phyloP scores from a whole-genome alignment of 2,113 vertebrate species.

The Procapra przewalskii region DNA sequence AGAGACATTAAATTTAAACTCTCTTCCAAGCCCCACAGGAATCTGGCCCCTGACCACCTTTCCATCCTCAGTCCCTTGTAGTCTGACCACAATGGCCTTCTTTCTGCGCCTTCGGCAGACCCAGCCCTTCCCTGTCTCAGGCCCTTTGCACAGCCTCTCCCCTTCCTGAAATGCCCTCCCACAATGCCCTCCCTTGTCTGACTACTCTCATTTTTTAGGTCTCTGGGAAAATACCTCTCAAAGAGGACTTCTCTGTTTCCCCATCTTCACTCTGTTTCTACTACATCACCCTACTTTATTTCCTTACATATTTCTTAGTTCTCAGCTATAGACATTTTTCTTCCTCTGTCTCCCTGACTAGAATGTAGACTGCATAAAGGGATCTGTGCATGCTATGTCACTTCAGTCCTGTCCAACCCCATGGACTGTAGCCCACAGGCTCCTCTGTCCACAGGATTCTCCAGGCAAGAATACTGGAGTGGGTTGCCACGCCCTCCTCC shows the following conservation, averaged over 20 bases:
- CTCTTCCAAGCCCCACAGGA: accelerated
- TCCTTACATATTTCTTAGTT: not conserved
- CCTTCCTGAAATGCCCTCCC: not conserved
- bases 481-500: not conserved
- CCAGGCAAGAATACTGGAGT: not conserved
- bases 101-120: not conserved
- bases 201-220: not conserved
- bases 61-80: not conserved
- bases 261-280: not conserved
- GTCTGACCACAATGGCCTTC: not conserved
- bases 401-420: not conserved
- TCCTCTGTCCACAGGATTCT: not conserved
- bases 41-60: not conserved
- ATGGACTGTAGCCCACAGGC: not conserved
- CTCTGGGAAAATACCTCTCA: not conserved
- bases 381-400: not conserved
- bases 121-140: not conserved
- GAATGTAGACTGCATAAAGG: not conserved
- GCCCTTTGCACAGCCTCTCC: not conserved
- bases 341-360: not conserved
- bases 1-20: not conserved
- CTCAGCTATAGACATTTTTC: not conserved
- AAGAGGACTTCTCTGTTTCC: not conserved
- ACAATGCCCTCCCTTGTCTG: not conserved
- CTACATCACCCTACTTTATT: not conserved